Evolutionary conservation across 2,888 invertebrate genomes (phyloP), one percentile per base, ranked within the genome.

Genomic region (Pardosa pseudoannulata): DNA sequence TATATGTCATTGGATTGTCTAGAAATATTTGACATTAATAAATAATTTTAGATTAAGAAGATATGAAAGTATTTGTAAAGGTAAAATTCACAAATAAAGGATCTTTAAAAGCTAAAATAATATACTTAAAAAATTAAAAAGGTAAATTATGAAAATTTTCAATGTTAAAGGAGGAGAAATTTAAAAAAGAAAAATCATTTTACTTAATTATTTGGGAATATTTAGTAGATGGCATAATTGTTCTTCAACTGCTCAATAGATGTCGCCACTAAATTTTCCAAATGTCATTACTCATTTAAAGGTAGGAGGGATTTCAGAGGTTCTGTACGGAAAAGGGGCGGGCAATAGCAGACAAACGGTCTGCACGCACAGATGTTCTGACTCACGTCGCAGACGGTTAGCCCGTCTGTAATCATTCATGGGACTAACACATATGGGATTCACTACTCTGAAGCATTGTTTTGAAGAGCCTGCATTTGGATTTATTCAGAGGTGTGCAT

Each of bases 341-440:
- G 32, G 29, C 6, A 68, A 50, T 13, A 16, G 62, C 19, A 81
- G 81, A 81, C 81, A 74, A 73, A 74, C 74, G 70, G 81, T 81
- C 81, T 81, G 74, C 81, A 81, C 74, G 81, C 81, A 74, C 81
- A 81, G 73, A 74, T 81, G 81, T 67, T 81, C 68, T 81, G 81
- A 81, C 68, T 81, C 81, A 81, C 81, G 81, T 27, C 73, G 73
- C 32, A 36, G 67, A 32, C 31, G 32, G 29, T 39, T 32, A n/a
- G 72, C 32, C 46, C 39, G 56, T 56, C 36, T 74, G 0, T 39
- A 19, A 64, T 56, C 68, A 56, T 50, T 16, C 32, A 32, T 50
- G 70, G 6, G 78, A 39, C 36, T 39, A 50, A 29, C 27, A 27
- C 81, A 81, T 74, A 81, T 62, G 81, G 81, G 70, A 68, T 74